These are phyloP conservation scores for Spilosoma lubricipeda DNA, from an alignment of 2,888 invertebrate genomes.

Conservation along the genomic window DNA sequence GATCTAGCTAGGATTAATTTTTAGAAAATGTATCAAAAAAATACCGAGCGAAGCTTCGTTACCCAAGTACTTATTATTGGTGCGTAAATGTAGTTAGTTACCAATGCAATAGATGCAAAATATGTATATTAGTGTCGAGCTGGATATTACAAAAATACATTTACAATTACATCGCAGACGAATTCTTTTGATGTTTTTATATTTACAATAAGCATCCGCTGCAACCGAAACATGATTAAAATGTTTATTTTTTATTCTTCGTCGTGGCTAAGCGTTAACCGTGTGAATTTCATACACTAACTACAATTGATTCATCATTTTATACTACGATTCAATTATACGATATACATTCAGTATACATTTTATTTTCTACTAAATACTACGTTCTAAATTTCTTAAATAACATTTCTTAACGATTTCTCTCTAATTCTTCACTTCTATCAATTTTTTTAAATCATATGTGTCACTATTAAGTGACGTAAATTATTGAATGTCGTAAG, in stretches of 20 bases:
- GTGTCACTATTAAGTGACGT: neutral
- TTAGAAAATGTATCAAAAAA: too few relatives aligned
- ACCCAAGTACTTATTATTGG: too few relatives aligned
- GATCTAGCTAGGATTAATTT: too few relatives aligned
- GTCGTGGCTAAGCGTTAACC: constrained; percentile 9
- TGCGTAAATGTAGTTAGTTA: neutral
- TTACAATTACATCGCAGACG: constrained; percentile 3
- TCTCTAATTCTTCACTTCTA: neutral
- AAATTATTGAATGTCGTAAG: neutral
- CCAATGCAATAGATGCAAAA: neutral
- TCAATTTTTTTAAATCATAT: neutral
- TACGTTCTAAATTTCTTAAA: neutral
- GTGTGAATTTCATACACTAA: neutral
- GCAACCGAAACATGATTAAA: constrained; percentile 10
- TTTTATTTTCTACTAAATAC: neutral
- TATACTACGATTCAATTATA: neutral
- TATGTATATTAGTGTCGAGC: neutral
- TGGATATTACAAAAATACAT: constrained; percentile 4
- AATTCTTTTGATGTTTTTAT: constrained; percentile 18
- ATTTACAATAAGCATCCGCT: constrained; percentile 13
- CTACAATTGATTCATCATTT: neutral
- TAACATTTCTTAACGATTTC: too few relatives aligned
- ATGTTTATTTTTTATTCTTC: constrained; percentile 4
- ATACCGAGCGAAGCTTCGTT: too few relatives aligned
- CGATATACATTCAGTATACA: too few relatives aligned